Conservation (phyloP, 2,797 vertebrate genomes). For the Bryconaethiops microstoma region DNA sequence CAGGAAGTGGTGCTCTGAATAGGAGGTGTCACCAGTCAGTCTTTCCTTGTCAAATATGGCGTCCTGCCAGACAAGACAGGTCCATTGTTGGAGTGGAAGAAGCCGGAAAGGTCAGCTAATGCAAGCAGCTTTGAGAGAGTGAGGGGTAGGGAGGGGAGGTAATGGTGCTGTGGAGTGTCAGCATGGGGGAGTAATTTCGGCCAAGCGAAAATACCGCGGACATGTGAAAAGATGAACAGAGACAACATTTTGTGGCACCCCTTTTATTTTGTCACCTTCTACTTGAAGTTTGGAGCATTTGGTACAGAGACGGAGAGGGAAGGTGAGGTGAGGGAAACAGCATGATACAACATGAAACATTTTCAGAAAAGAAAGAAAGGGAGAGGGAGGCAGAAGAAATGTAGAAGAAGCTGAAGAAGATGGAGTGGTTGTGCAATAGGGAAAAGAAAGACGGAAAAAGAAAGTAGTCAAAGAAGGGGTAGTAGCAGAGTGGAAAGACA, state of each 20-base stretch:
- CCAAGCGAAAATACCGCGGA: conserved; percentile 33
- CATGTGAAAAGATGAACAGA: conserved; percentile 33
- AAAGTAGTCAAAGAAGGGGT: too few relatives aligned
- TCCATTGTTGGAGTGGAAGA: conserved; percentile 50
- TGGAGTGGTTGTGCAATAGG: background rate
- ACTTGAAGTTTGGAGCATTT: conserved; percentile 12
- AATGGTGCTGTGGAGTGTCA: conserved; percentile 25
- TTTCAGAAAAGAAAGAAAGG: background rate
- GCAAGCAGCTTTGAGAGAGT: conserved; percentile 27
- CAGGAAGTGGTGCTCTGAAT: conserved; percentile 48
- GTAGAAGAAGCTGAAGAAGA: background rate
- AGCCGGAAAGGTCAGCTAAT: conserved; percentile 57
- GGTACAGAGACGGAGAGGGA: conserved; percentile 4
- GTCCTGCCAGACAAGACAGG: conserved; percentile 49
- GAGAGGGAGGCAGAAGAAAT: background rate
- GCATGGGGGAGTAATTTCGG: conserved; percentile 38
- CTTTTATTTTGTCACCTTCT: conserved; percentile 8
- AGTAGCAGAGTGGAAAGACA: background rate
- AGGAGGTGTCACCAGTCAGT: conserved; percentile 50
- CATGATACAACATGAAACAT: conserved; percentile 4
- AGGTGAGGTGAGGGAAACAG: conserved; percentile 9
- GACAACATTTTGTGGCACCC: background rate
- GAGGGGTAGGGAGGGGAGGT: conserved; percentile 12
- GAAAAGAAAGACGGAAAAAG: background rate
- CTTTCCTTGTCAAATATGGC: conserved; percentile 34